Evolutionary conservation across 2,797 vertebrate genomes (phyloP), one percentile per base, ranked within the genome.

Genomic region (Parauchenoglanis punctatus): DNA sequence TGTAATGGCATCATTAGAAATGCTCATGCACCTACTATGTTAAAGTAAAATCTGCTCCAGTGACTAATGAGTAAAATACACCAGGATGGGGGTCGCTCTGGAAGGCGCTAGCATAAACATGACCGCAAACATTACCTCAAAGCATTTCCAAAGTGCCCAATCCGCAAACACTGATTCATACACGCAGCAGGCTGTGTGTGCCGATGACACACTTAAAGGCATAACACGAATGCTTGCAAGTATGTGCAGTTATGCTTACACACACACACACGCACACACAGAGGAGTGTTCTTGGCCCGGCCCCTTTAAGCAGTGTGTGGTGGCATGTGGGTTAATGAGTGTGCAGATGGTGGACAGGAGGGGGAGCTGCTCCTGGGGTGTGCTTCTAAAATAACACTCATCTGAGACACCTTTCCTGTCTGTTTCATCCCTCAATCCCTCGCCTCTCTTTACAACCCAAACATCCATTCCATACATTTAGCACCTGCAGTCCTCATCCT

Each of bases 281-380:
- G 81, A 72, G 58, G 40, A 86, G 31, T 58, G 63, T 84, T 86
- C 89, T 86, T 91, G 89, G 91, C 84, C 87, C 58, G 28, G 84
- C 70, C 85, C 81, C 67, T 86, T 84, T 61, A 81, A 86, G 78
- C 86, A 83, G 86, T 86, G 82, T 92, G 91, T 90, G 86, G 90
- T 93, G 93, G 93, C 95, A 93, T 89, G 92, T 91, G 93, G 94
- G 95, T 96, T 96, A 95, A 96, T 96, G 94, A 95, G 92, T 28
- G 89, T 93, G 95, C 95, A 96, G 95, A 95, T 96, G 94, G 95
- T 91, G 90, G 93, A 93, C 90, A 88, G 89, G 91, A 92, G 91
- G 86, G 90, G 89, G 85, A 88, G 88, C 87, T 87, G 76, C 49
- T 85, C 70, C 85, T 88, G 86, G 90, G 88, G 85, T 86, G 82